Evolutionary conservation across 2,113 vertebrate genomes (phyloP).

Genomic region (Chiloscyllium plagiosum): DNA sequence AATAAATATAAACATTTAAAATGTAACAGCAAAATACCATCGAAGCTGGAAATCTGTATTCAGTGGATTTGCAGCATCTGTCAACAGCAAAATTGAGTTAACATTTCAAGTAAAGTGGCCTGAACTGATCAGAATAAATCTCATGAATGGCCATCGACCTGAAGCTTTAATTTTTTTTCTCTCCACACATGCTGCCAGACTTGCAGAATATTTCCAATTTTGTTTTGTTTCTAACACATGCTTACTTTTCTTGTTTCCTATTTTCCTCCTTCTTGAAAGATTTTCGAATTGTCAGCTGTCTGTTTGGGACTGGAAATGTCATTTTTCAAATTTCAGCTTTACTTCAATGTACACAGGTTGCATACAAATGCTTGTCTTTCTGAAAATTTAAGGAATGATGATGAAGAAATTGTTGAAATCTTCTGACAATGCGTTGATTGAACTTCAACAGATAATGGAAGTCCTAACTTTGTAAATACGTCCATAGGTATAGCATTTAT

Average conservation of each 20-base stretch:
- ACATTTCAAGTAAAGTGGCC: too few relatives aligned
- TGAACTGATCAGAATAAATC: too few relatives aligned
- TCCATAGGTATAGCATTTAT: neutral
- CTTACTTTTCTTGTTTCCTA: neutral
- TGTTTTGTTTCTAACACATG: neutral
- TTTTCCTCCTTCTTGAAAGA: neutral
- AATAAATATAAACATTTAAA: neutral
- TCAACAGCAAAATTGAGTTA: neutral
- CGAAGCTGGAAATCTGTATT: neutral
- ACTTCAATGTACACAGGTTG: neutral
- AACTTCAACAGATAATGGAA: neutral
- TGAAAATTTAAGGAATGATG: neutral
- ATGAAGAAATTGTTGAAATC: neutral
- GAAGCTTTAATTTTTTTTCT: too few relatives aligned
- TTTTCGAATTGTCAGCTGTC: neutral
- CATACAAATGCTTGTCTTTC: neutral
- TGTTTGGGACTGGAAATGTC: neutral
- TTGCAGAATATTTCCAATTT: too few relatives aligned
- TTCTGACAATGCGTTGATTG: neutral
- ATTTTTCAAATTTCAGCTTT: neutral
- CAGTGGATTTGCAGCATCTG: neutral
- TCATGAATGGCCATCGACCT: too few relatives aligned
- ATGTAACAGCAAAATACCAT: neutral
- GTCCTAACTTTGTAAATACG: neutral
- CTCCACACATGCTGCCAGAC: too few relatives aligned